Base-by-base conservation (phyloP, 2,113 vertebrate species). In the Collichthys lucidus region DNA sequence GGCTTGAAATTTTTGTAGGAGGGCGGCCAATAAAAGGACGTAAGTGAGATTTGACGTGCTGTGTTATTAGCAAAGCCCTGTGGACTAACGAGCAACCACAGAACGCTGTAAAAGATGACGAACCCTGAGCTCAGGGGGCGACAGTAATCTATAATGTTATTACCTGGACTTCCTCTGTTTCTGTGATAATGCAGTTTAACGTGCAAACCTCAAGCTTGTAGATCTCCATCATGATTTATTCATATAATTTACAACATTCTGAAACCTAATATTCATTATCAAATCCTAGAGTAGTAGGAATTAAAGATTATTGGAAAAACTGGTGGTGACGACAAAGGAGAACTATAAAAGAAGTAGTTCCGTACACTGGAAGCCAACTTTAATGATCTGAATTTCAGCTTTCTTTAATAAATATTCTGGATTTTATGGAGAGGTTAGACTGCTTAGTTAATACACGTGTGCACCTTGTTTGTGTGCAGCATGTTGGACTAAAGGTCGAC, bases 61-160 rank as follows among this genome's bases (percentile, higher is more conserved):
- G 44, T 1, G 47, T 61, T 17, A 40, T 82, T 4, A 50, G 31
- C 62, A 50, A 80, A 79, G 22, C 85, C 79, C 79, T 57, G 14
- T 5, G 24, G 82, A 63, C 44, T 4, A 20, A 7, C 20, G 2
- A 72, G 62, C 60, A 29, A 44, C 73, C 68, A 47, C 73, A 17
- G 29, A 40, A 57, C 0, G 2, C 9, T 66, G 72, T 82, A 78
- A 78, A 82, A 82, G 63, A 86, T 80, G 74, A 88, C 40, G 16
- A 87, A 73, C 29, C 63, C 66, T 50, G 77, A 75, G 77, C 77
- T 84, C 83, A 74, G 75, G 82, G 50, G 68, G 50, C 74, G 11
- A 77, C 80, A n/a, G 73, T 55, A 8, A 86, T 70, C 61, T 56
- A 35, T 26, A 49, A 74, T n/a, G 69, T 47, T 59, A 9, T 46